phyloP scores from a whole-genome alignment of 2,113 vertebrate genomes.

The Actenoides hombroni region DNA sequence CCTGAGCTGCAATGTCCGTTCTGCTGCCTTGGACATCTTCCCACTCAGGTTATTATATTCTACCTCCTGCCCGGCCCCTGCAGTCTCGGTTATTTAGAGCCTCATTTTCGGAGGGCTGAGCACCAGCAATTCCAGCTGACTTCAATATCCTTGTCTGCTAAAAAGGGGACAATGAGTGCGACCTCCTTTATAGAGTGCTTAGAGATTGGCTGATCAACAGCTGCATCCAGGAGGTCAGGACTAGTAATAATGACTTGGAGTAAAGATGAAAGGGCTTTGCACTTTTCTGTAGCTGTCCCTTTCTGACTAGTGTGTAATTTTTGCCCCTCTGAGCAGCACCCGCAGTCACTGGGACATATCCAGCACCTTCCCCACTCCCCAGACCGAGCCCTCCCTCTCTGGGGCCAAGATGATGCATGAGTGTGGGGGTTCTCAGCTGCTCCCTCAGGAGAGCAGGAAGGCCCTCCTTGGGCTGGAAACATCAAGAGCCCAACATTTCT shows the following conservation, averaged over 20 bases:
- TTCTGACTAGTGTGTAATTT: rapidly evolving
- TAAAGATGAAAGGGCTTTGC: neutral
- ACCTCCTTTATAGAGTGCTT: neutral
- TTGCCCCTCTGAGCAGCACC: neutral
- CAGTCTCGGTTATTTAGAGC: neutral
- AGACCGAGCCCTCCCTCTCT: neutral
- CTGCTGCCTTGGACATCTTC: neutral
- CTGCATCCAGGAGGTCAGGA: neutral
- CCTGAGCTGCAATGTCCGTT: neutral
- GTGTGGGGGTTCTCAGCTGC: rapidly evolving
- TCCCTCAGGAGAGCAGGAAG: neutral
- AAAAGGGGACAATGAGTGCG: neutral
- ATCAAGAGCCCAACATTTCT: neutral
- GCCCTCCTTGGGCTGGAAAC: rapidly evolving
- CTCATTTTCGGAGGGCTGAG: neutral
- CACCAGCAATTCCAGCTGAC: neutral
- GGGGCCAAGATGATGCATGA: neutral
- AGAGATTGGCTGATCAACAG: neutral
- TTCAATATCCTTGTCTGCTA: neutral
- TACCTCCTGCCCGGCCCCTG: neutral
- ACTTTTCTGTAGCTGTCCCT: rapidly evolving
- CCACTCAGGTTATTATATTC: neutral
- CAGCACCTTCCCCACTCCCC: neutral
- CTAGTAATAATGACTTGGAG: neutral
- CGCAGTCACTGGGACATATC: rapidly evolving